phyloP scores from a whole-genome alignment of 2,888 invertebrate species.

The Prenolepis imparis region DNA sequence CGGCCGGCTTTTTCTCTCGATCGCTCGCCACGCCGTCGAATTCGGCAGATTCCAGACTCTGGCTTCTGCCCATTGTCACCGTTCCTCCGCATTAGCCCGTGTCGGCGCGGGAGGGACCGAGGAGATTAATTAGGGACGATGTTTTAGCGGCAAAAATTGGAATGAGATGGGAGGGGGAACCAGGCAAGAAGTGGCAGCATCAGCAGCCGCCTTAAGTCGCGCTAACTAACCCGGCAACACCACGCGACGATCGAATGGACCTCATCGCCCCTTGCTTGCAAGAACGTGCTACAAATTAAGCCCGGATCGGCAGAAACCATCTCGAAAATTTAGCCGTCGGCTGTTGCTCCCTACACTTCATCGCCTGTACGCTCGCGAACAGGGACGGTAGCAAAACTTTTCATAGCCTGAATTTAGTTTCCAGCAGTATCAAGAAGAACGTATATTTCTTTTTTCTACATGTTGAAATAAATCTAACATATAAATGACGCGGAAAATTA shows the following conservation, averaged over 20 bases:
- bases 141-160: constrained; percentile 83
- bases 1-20: constrained; percentile 68
- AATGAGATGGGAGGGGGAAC: constrained; percentile 32
- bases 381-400: not conserved
- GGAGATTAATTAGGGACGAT: constrained; percentile 85
- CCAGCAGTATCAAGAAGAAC: not conserved
- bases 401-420: not conserved
- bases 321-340: constrained; percentile 79
- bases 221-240: constrained; percentile 78
- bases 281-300: constrained; percentile 86
- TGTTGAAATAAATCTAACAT: constrained; percentile 1
- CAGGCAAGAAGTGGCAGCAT: constrained; percentile 73
- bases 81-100: constrained; percentile 69
- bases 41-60: constrained; percentile 77
- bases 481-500: not conserved
- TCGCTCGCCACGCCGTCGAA: constrained; percentile 74
- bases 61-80: constrained; percentile 71
- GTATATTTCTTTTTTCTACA: not conserved
- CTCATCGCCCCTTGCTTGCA: constrained; percentile 79
- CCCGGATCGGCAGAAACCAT: constrained; percentile 82
- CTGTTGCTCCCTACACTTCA: constrained; percentile 12
- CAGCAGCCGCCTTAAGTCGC: constrained; percentile 74
- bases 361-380: constrained; percentile 13
- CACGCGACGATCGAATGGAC: constrained; percentile 69
- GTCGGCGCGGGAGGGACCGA: constrained; percentile 64